A percentile compares a stretch with the other conserved stretches of the same genome.
Evolutionary conservation across 1,140 invertebrate species (phyloP).

Genomic region (Drosophila malerkotliana): DNA sequence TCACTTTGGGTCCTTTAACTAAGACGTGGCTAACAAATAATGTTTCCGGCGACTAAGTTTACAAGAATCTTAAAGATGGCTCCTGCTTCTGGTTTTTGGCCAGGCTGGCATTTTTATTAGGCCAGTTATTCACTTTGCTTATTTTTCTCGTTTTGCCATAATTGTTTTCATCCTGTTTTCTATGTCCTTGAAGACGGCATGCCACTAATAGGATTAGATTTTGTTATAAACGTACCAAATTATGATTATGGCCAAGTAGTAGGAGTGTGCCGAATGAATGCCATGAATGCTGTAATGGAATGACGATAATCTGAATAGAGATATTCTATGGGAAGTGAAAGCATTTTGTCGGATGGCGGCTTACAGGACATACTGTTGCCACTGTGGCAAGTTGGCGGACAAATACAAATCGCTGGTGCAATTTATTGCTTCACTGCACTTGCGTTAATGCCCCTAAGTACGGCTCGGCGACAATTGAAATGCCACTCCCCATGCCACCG

Average conservation of each 20-base stretch:
- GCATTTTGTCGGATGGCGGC: background rate
- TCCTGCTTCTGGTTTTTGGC: too few species aligned
- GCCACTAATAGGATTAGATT: constrained; percentile 46
- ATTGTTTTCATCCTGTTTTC: constrained; percentile 20
- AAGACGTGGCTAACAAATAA: background rate
- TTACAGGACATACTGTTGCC: background rate
- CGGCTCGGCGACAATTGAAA: constrained; percentile 51
- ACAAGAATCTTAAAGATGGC: background rate
- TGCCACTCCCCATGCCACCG: background rate
- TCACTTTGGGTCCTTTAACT: constrained; percentile 11
- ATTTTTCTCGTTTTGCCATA: constrained; percentile 16
- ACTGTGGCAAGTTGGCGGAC: background rate
- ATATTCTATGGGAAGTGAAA: background rate
- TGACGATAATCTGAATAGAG: constrained; percentile 34
- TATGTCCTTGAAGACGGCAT: constrained; percentile 10
- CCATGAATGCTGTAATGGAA: constrained; percentile 2
- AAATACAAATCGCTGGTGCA: constrained; percentile 45
- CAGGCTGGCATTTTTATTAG: constrained; percentile 11
- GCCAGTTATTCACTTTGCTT: constrained; percentile 12
- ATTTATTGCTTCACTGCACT: constrained; percentile 59
- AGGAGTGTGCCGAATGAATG: constrained; percentile 11
- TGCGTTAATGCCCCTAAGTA: constrained; percentile 55
- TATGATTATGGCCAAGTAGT: constrained; percentile 13
- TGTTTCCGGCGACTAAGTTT: constrained; percentile 2
- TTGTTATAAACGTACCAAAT: constrained; percentile 26